A percentile compares a stretch with the other conserved stretches of the same genome.
Evolutionary conservation across 2,888 invertebrate genomes (phyloP).

Genomic region (Ditula angustiorana): DNA sequence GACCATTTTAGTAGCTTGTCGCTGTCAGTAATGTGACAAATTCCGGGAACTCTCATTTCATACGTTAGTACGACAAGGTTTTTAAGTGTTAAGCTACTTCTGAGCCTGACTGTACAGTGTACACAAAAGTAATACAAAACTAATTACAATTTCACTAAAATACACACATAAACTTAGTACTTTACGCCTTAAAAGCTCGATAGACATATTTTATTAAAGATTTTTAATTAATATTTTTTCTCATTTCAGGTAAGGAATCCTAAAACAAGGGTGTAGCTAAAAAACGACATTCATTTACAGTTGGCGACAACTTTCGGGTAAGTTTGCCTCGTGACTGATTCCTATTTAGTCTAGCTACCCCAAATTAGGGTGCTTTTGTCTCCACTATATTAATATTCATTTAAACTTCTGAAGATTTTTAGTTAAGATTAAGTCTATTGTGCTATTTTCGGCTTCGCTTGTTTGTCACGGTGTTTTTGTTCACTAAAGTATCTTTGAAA

Average conservation of each 20-base stretch:
- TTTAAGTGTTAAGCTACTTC: too few relatives aligned
- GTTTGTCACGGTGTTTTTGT: constrained; percentile 70
- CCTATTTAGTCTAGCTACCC: constrained; percentile 48
- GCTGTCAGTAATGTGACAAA: too few relatives aligned
- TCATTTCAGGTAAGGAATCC: constrained; percentile 1
- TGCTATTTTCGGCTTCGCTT: constrained; percentile 66
- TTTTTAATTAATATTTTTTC: not conserved
- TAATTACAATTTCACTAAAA: too few relatives aligned
- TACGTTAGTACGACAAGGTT: too few relatives aligned
- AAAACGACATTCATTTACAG: constrained; percentile 71
- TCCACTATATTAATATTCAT: constrained; percentile 59
- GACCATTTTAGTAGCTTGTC: too few relatives aligned
- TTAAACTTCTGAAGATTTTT: constrained; percentile 39
- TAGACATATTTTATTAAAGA: not conserved
- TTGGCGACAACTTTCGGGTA: constrained; percentile 66
- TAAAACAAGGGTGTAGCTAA: constrained; percentile 45
- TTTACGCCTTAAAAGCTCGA: too few relatives aligned
- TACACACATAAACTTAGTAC: too few relatives aligned
- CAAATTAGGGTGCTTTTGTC: constrained; percentile 49
- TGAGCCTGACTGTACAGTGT: too few relatives aligned
- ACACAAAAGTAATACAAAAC: too few relatives aligned
- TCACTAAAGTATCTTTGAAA: constrained; percentile 60
- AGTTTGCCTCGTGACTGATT: constrained; percentile 68
- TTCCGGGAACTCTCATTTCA: too few relatives aligned
- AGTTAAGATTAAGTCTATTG: constrained; percentile 48